Percentiles rank a stretch among this genome's conserved stretches.
Evolutionary conservation across 2,113 vertebrate genomes (phyloP).

Genomic region (Phaetusa simplex): DNA sequence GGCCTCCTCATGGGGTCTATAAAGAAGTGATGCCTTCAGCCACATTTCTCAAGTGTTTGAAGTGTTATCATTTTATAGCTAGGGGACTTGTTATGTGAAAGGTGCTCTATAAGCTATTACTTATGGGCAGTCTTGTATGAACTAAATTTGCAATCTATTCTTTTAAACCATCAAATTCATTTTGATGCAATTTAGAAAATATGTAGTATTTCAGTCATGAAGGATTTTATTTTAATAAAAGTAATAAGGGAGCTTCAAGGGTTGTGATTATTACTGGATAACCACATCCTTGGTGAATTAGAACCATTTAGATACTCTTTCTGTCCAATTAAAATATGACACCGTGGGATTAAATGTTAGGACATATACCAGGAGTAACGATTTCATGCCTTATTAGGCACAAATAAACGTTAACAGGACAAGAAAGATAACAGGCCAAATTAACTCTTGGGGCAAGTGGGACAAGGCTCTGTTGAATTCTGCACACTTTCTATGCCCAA

Average conservation of each 20-base stretch:
- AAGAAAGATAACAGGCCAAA: conserved; percentile 29
- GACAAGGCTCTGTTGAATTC: neutral
- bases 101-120: neutral
- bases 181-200: conserved; percentile 54
- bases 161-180: conserved; percentile 41
- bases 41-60: neutral
- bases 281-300: conserved; percentile 12
- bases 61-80: neutral
- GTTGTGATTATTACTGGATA: conserved; percentile 40
- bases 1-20: neutral
- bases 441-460: neutral
- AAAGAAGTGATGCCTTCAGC: neutral
- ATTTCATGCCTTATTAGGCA: conserved; percentile 49
- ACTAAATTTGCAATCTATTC: conserved; percentile 6
- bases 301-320: conserved; percentile 13
- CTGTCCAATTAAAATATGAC: conserved; percentile 48
- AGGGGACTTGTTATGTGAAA: neutral
- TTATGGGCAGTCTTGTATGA: neutral
- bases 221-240: conserved; percentile 53
- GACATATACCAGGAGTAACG: conserved; percentile 10
- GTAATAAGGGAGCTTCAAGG: conserved; percentile 50
- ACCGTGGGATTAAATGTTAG: conserved; percentile 42
- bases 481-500: neutral
- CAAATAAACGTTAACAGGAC: conserved; percentile 45
- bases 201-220: conserved; percentile 31